Evolutionary conservation across 2,888 invertebrate species (phyloP).

Genomic region (Oxycera nigricornis): DNA sequence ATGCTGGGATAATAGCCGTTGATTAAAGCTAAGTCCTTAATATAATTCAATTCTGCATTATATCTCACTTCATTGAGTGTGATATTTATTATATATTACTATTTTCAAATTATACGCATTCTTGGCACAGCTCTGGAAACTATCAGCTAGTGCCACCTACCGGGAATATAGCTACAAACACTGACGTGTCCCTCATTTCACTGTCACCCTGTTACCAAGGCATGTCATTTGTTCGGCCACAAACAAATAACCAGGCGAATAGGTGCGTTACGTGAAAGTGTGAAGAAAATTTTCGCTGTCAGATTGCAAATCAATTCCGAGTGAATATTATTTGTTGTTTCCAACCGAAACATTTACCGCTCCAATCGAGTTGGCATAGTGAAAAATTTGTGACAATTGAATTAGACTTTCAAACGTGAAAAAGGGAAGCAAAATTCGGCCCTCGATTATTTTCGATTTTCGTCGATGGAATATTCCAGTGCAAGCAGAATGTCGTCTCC

Average conservation of each 20-base stretch:
- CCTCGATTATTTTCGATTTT: constrained; percentile 14
- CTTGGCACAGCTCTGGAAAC: no score
- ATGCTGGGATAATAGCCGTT: no score
- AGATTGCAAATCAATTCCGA: neutral
- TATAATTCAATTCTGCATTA: no score
- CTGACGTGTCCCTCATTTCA: no score
- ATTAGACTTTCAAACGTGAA: neutral
- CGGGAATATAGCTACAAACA: no score
- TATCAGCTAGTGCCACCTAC: no score
- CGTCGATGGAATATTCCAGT: constrained; percentile 51
- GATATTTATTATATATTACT: no score
- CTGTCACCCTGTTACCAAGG: no score
- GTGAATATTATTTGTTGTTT: neutral
- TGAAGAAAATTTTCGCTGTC: constrained; percentile 1
- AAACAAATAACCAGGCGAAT: neutral
- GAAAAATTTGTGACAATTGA: constrained; percentile 15
- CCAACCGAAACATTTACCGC: neutral
- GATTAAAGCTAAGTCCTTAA: no score
- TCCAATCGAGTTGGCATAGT: neutral
- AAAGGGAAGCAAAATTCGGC: neutral
- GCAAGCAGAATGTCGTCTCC: constrained; percentile 32
- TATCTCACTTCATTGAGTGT: no score
- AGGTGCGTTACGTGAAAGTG: neutral
- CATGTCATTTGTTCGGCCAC: no score
- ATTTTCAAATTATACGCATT: no score